Percentiles rank a stretch among this genome's conserved stretches.
These are phyloP conservation scores for Gonatopus flavifemur DNA, from an alignment of 1,140 invertebrate genomes.

Conservation along the genomic window DNA sequence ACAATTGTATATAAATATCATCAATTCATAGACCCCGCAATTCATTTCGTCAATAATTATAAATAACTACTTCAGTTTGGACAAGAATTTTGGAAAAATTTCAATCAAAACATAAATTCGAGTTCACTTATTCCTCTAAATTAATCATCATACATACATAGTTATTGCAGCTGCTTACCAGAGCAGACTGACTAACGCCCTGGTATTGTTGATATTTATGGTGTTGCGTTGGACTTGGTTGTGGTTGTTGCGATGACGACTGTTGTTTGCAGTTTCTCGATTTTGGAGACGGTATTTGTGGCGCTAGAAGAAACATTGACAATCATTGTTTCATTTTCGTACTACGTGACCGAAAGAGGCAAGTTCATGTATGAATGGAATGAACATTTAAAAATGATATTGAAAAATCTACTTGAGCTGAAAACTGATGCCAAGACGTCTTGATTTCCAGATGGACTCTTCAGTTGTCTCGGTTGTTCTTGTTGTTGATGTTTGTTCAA, in stretches of 20 bases:
- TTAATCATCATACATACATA: constrained; percentile 51
- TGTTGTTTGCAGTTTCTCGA: constrained; percentile 57
- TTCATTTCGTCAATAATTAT: too few relatives aligned
- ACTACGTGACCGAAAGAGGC: too few relatives aligned
- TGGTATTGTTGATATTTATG: constrained; percentile 62
- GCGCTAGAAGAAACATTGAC: constrained; percentile 33
- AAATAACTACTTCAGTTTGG: too few relatives aligned
- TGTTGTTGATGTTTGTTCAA: constrained; percentile 62
- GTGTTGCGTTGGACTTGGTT: constrained; percentile 63
- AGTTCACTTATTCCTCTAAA: too few relatives aligned
- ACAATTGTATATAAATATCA: too few relatives aligned
- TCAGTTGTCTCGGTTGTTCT: constrained; percentile 61
- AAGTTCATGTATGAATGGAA: background rate
- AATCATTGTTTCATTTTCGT: background rate
- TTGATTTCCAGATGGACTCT: constrained; percentile 62
- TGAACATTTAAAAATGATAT: constrained; percentile 9
- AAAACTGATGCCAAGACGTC: constrained; percentile 61
- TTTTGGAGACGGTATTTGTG: constrained; percentile 61
- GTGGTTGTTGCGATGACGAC: constrained; percentile 55
- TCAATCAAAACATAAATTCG: too few relatives aligned
- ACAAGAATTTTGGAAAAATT: too few relatives aligned
- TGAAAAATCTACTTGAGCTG: constrained; percentile 52
- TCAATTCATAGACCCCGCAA: too few relatives aligned
- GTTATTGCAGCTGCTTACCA: constrained; percentile 59
- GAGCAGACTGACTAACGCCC: constrained; percentile 56